Base-by-base conservation (phyloP, 2,888 invertebrate genomes). In the Dryomyza anilis region DNA sequence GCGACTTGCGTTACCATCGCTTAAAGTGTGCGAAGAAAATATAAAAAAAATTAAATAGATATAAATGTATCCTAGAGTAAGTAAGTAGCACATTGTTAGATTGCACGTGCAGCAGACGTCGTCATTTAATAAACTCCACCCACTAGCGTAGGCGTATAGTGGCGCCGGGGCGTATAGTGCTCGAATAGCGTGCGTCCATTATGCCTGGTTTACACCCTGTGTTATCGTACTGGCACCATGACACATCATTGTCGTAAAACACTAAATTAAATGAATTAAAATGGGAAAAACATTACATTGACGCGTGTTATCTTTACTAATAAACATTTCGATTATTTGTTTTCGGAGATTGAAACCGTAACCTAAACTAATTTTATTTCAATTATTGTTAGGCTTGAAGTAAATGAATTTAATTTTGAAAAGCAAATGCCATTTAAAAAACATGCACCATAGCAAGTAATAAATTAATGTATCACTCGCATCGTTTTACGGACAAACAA, bases 251-350 rank as follows among this genome's bases (percentile, higher is more conserved):
- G 39, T 33, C 33, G 23, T 10, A 29, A 36, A 61, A 52, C 29
- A 33, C 43, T 43, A 61, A 61, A 61, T 61, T 39, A 61, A 43
- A 39, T 52, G 52, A 50, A 61, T 30, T 53, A 21, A 61, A 61
- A 61, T 61, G 61, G 12, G 43, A 53, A 52, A 53, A 61, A 43
- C 25, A 61, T 61, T 61, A 52, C 53, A 61, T 61, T 61, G 61
- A 52, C 21, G 36, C 21, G 12, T 8, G 27, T 39, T 52, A 14
- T 61, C 48, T 29, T 50, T 50, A 33, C 29, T 46, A 7, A n/a
- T n/a, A n/a, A n/a, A n/a, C n/a, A n/a, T n/a, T n/a, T n/a, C n/a
- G n/a, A n/a, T 1, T 43, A 3, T 46, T 29, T 55, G 55, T 33
- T 29, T n/a, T 58, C 29, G 29, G n/a, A n/a, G n/a, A n/a, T n/a